Percentiles rank a stretch among this genome's conserved stretches.
Conservation (phyloP, 2,888 invertebrate genomes). For the Patella caerulea region DNA sequence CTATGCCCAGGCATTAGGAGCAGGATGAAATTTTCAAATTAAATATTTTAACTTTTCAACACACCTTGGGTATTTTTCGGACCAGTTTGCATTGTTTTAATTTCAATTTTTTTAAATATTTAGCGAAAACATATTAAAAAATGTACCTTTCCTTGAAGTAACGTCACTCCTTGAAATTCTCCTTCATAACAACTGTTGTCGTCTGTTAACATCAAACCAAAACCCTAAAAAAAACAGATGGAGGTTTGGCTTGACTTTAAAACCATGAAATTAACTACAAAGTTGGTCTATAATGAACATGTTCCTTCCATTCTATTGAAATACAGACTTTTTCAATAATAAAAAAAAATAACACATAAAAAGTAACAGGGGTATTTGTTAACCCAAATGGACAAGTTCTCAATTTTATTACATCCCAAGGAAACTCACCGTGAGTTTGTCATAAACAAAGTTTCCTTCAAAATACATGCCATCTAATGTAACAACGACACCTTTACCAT, state of each 20-base stretch:
- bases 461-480: constrained; percentile 92
- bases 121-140: not conserved
- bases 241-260: no score
- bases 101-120: not conserved
- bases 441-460: constrained; percentile 87
- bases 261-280: not conserved
- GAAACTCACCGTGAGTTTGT: constrained; percentile 81
- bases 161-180: constrained; percentile 84
- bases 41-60: no score
- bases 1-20: no score
- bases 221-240: constrained; percentile 77
- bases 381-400: not conserved
- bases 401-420: not conserved
- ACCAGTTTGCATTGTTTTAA: not conserved
- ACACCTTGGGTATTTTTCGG: no score
- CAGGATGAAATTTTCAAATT: no score
- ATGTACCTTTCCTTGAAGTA: constrained; percentile 80
- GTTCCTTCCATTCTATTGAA: not conserved
- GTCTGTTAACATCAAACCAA: constrained; percentile 89
- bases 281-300: not conserved
- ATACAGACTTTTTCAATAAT: not conserved
- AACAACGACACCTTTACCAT: constrained; percentile 88
- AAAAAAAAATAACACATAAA: not conserved
- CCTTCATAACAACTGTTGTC: constrained; percentile 92
- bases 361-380: not conserved